Percentiles rank a stretch among this genome's conserved stretches.
Conservation (phyloP, 35 echinoderm and acorn worm species). For the Chiridota heheva region DNA sequence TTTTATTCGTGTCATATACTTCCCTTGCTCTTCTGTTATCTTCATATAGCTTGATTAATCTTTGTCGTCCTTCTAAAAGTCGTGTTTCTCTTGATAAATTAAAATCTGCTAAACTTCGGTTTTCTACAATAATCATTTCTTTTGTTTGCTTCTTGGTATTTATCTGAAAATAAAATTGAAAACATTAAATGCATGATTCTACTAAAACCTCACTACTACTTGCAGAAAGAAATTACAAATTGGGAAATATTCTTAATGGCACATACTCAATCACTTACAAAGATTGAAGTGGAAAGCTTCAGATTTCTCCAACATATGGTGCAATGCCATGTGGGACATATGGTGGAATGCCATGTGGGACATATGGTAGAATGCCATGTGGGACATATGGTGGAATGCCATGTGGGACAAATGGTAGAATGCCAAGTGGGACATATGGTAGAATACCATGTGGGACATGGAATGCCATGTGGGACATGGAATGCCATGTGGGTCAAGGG, state of each 20-base stretch:
- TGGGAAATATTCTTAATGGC: neutral
- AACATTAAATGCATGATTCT: too few species aligned
- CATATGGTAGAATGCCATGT: too few species aligned
- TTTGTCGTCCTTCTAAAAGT: conserved; percentile 52
- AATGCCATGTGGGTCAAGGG: too few species aligned
- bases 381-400: too few species aligned
- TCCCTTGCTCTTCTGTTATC: conserved; percentile 60
- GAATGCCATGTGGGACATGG: too few species aligned
- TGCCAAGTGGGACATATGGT: too few species aligned
- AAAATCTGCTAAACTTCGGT: conserved; percentile 82
- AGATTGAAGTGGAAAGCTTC: neutral
- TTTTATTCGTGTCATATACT: conserved; percentile 66
- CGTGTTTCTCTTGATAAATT: conserved; percentile 83
- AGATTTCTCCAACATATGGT: too few species aligned
- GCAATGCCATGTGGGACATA: too few species aligned
- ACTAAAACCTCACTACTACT: neutral
- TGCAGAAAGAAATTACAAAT: neutral
- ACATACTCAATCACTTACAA: neutral
- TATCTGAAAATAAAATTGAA: neutral
- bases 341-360: too few species aligned
- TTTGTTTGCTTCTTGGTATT: conserved; percentile 46
- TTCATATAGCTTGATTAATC: conserved; percentile 49
- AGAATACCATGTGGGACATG: too few species aligned
- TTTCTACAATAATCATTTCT: conserved; percentile 79
- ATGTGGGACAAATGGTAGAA: too few species aligned